phyloP scores from a whole-genome alignment of 2,113 vertebrate species.

The Oncorhynchus masou region DNA sequence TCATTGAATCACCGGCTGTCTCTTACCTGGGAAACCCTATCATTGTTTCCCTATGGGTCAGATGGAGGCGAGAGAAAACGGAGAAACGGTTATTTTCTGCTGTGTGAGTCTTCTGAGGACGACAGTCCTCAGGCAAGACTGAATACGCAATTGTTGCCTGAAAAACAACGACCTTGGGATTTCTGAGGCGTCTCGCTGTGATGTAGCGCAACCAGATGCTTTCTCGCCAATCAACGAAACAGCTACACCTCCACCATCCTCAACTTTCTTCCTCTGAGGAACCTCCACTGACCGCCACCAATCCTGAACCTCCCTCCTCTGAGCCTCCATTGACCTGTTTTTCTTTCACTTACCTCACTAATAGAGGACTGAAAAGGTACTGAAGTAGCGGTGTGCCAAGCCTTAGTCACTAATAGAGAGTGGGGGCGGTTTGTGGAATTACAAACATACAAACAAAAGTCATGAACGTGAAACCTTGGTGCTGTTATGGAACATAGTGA shows the following conservation, averaged over 20 bases:
- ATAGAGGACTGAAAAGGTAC: slow-evolving; percentile 39
- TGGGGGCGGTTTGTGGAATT: neutral
- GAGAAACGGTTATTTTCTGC: slow-evolving; percentile 54
- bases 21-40: slow-evolving; percentile 35
- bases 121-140: slow-evolving; percentile 55
- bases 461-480: slow-evolving; percentile 5
- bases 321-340: slow-evolving; percentile 47
- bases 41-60: slow-evolving; percentile 53
- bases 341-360: slow-evolving; percentile 52
- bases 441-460: slow-evolving; percentile 14
- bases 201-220: slow-evolving; percentile 41
- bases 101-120: slow-evolving; percentile 39
- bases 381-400: slow-evolving; percentile 38
- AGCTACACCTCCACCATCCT: slow-evolving; percentile 56
- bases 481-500: slow-evolving; percentile 15
- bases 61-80: neutral
- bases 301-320: slow-evolving; percentile 41
- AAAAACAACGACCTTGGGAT: slow-evolving; percentile 58
- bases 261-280: no score
- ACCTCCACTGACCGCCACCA: slow-evolving; percentile 1
- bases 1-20: slow-evolving; percentile 60
- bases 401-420: slow-evolving; percentile 18
- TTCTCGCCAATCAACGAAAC: slow-evolving; percentile 66
- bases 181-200: slow-evolving; percentile 54
- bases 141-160: slow-evolving; percentile 3